Evolutionary conservation across 2,797 vertebrate genomes (phyloP).

Genomic region (Tadarida brasiliensis): DNA sequence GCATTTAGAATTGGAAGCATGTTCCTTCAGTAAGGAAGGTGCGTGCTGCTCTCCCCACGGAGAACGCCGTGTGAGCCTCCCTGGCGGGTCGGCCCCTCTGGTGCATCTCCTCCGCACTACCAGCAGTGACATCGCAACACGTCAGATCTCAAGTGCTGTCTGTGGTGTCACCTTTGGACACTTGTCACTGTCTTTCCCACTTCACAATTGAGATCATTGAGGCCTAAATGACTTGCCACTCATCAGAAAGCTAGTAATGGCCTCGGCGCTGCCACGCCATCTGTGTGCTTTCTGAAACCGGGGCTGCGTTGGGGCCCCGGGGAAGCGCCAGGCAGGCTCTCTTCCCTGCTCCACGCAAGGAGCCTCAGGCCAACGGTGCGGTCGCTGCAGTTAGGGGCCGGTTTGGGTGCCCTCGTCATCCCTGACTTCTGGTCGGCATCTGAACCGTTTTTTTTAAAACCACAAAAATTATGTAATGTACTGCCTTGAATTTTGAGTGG

Average conservation of each 20-base stretch:
- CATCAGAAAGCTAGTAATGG: fast-evolving
- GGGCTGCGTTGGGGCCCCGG: fast-evolving
- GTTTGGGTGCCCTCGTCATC: fast-evolving
- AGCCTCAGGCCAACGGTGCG: fast-evolving
- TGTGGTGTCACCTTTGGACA: not conserved
- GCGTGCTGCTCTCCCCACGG: fast-evolving
- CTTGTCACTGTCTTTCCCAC: not conserved
- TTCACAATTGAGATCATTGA: not conserved
- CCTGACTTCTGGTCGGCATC: not conserved
- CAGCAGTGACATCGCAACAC: fast-evolving
- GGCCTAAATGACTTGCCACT: not conserved
- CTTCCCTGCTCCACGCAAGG: too few relatives aligned
- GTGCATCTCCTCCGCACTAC: not conserved
- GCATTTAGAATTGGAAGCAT: fast-evolving
- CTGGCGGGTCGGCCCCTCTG: fast-evolving
- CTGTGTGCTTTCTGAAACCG: fast-evolving
- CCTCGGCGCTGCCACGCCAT: fast-evolving
- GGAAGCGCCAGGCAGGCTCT: not conserved
- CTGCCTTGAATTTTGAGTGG: not conserved
- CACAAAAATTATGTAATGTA: not conserved
- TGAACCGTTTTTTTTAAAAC: not conserved
- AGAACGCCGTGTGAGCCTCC: fast-evolving
- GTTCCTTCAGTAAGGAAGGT: fast-evolving
- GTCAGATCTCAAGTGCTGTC: fast-evolving
- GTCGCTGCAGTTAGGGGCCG: not conserved